A percentile compares a stretch with the other conserved stretches of the same genome.
Evolutionary conservation across 2,888 invertebrate genomes (phyloP).

Genomic region (Diplolepis rosae): DNA sequence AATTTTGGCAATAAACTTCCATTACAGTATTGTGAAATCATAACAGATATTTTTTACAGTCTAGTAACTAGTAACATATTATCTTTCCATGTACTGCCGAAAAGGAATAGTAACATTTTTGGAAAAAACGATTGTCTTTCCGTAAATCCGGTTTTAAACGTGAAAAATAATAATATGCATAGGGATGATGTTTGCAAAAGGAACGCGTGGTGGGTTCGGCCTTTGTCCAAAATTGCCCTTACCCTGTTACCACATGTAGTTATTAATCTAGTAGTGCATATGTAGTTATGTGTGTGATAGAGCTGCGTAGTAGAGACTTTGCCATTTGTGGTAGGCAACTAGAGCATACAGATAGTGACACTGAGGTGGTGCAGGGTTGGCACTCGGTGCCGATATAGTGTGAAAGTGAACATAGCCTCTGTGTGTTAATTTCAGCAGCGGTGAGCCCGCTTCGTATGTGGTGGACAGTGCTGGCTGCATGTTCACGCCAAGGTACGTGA

Average conservation of each 20-base stretch:
- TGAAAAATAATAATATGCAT: neutral
- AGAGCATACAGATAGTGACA: constrained; percentile 39
- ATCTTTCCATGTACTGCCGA: no score
- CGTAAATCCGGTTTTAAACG: neutral
- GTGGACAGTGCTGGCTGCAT: constrained; percentile 75
- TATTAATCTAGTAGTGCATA: constrained; percentile 19
- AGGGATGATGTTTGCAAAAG: neutral
- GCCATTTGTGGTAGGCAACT: constrained; percentile 17
- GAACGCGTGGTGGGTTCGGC: constrained; percentile 41
- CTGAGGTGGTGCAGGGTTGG: constrained; percentile 53
- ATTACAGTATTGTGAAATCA: no score
- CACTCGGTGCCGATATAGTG: constrained; percentile 56
- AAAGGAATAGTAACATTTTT: no score
- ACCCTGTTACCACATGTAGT: constrained; percentile 55
- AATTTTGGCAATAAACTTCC: no score
- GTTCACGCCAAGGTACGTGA: constrained; percentile 77
- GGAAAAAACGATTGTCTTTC: no score
- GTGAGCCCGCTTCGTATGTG: constrained; percentile 74
- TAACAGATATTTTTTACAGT: no score
- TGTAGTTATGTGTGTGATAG: constrained; percentile 21
- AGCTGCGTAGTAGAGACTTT: constrained; percentile 25
- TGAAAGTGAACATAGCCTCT: constrained; percentile 60
- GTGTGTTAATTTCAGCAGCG: constrained; percentile 68
- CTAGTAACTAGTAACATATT: no score
- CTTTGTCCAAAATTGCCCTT: constrained; percentile 52